These are phyloP conservation scores for Akabosia matsudoensis DNA, from an alignment of 1,140 invertebrate genomes.

Conservation along the genomic window DNA sequence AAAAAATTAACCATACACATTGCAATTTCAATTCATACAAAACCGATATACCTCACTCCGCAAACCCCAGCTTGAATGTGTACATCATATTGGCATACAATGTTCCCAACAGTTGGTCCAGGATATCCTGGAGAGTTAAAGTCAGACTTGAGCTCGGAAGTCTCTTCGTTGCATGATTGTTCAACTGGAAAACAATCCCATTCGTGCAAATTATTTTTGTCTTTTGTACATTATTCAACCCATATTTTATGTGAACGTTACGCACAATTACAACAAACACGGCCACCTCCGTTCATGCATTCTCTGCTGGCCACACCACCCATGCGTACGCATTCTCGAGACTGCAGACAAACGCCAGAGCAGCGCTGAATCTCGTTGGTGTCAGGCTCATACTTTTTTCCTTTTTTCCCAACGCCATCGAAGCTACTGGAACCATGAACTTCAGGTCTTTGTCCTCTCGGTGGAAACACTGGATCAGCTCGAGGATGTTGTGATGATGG, in stretches of 20 bases:
- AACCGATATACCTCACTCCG: slow-evolving; percentile 48
- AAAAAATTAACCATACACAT: too few relatives aligned
- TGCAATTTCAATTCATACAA: too few relatives aligned
- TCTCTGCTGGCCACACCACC: slow-evolving; percentile 30
- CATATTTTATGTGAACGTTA: too few relatives aligned
- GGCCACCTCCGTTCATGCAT: slow-evolving; percentile 28
- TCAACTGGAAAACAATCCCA: slow-evolving; percentile 50
- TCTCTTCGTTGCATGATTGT: slow-evolving; percentile 49
- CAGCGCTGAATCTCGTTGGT: not conserved
- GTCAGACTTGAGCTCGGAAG: slow-evolving; percentile 47
- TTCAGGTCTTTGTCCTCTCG: slow-evolving; percentile 7
- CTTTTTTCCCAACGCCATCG: not conserved
- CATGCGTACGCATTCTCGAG: slow-evolving; percentile 23
- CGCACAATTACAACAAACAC: slow-evolving; percentile 42
- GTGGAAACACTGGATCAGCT: not conserved
- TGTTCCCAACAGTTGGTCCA: slow-evolving; percentile 49
- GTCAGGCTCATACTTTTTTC: not conserved
- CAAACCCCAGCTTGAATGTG: slow-evolving; percentile 49
- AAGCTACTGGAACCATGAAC: slow-evolving; percentile 3
- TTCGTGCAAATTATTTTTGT: too few relatives aligned
- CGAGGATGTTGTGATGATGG: not conserved
- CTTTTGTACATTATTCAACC: too few relatives aligned
- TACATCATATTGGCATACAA: slow-evolving; percentile 52
- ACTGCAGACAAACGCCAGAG: slow-evolving; percentile 34
- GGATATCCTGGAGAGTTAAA: slow-evolving; percentile 50